Evolutionary conservation across 2,888 invertebrate genomes (phyloP).

Genomic region (Dryadula phaetusa): DNA sequence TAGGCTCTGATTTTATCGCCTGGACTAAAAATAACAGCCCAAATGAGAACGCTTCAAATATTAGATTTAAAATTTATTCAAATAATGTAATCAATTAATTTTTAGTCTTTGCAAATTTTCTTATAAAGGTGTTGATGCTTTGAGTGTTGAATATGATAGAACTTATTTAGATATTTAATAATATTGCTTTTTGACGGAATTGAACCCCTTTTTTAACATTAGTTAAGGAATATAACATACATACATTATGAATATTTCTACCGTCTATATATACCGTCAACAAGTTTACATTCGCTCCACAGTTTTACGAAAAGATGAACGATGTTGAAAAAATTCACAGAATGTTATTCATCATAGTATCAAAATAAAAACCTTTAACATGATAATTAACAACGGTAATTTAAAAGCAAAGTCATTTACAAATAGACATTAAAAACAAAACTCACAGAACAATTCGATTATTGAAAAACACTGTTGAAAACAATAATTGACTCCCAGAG

Average conservation of each 20-base stretch:
- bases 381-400: not conserved
- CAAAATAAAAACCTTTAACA: not conserved
- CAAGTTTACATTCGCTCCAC: no score
- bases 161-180: not conserved
- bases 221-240: no score
- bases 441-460: constrained; percentile 30
- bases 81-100: not conserved
- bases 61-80: constrained; percentile 13
- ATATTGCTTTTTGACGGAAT: not conserved
- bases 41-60: constrained; percentile 21
- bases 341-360: no score
- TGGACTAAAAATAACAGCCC: constrained; percentile 18
- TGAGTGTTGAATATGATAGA: not conserved
- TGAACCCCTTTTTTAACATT: no score
- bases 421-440: constrained; percentile 2
- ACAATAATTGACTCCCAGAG: constrained; percentile 38
- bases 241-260: no score
- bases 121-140: not conserved
- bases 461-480: constrained; percentile 34
- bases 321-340: no score
- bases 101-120: not conserved
- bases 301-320: no score
- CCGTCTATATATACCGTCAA: no score
- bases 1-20: constrained; percentile 37
- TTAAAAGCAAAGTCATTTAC: not conserved